Conservation (phyloP, 1,140 invertebrate species). For the Danaus plexippus region DNA sequence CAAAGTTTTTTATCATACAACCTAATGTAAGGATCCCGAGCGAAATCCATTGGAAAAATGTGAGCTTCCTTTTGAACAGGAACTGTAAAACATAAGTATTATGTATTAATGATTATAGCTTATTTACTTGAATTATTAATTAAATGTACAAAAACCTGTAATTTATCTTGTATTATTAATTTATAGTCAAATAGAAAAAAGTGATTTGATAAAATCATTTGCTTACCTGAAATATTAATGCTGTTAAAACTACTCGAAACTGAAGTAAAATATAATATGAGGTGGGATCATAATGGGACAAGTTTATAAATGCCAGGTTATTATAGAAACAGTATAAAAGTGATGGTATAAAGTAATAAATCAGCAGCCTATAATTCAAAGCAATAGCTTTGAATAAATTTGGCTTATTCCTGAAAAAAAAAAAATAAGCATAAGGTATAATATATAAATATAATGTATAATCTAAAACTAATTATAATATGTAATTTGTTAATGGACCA, state of each 20-base stretch:
- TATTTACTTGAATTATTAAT: too few relatives aligned
- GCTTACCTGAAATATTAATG: slow-evolving; percentile 91
- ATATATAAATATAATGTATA: background rate
- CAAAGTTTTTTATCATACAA: slow-evolving; percentile 92
- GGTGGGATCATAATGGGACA: slow-evolving; percentile 93
- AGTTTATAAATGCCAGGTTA: slow-evolving; percentile 93
- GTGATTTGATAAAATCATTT: background rate
- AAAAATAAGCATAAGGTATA: background rate
- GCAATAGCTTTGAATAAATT: slow-evolving; percentile 66
- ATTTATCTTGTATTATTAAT: too few relatives aligned
- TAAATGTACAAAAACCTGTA: too few relatives aligned
- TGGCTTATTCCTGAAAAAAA: slow-evolving; percentile 64
- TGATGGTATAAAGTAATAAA: slow-evolving; percentile 92
- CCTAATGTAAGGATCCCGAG: slow-evolving; percentile 88
- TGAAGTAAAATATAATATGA: slow-evolving; percentile 96
- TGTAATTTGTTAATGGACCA: too few relatives aligned
- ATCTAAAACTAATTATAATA: background rate
- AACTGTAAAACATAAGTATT: slow-evolving; percentile 38
- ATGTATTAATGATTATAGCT: background rate
- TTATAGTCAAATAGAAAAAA: too few relatives aligned
- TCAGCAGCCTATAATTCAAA: slow-evolving; percentile 75
- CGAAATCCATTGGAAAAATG: slow-evolving; percentile 90
- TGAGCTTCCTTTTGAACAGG: slow-evolving; percentile 89
- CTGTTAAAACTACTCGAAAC: slow-evolving; percentile 92
- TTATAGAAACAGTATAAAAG: slow-evolving; percentile 96